Base-by-base conservation (phyloP, 2,113 vertebrate species). In the Noctilio leporinus region DNA sequence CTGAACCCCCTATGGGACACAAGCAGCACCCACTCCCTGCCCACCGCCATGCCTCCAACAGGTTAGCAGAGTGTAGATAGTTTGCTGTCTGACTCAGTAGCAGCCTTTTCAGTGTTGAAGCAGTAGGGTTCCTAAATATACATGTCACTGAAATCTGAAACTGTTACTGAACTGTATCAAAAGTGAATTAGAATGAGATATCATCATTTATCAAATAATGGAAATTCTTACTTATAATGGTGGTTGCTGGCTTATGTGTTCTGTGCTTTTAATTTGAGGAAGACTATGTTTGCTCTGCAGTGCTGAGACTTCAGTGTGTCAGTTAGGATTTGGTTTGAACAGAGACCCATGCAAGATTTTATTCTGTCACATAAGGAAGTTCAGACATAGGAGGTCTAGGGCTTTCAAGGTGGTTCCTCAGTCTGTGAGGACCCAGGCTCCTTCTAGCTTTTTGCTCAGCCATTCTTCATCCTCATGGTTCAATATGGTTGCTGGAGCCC, bases 51-150 rank as follows among this genome's bases (percentile, higher is more conserved):
- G 10, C 55, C 73, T 59, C 70, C 49, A 22, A 4, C 38, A 2
- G 33, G 35, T 49, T 59, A 49, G 57, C 0, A 7, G 10, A 28
- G 19, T 57, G 0, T 3, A 26, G 5, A 0, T 7, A 2, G 4
- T 12, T 6, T 8, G 35, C 85, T 17, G 19, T 49, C 69, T 12
- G 15, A 11, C 16, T 81, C 47, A 33, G 10, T 1, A 12, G 78
- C 49, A 30, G 33, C 17, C n/a, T 53, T 77, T 53, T 22, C 78
- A 45, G 65, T 4, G 1, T 12, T 9, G 75, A 70, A 57, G 33
- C 26, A 16, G 53, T 12, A 17, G 10, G 30, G 38, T 75, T 83
- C 64, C 77, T 64, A 55, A 14, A 35, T 40, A 5, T 20, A 6
- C 3, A 2, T 72, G 47, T 86, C 51, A 35, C 45, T 64, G n/a